Conservation (phyloP, 92 coral and sea anemone species). For the Phymanthus crucifer region DNA sequence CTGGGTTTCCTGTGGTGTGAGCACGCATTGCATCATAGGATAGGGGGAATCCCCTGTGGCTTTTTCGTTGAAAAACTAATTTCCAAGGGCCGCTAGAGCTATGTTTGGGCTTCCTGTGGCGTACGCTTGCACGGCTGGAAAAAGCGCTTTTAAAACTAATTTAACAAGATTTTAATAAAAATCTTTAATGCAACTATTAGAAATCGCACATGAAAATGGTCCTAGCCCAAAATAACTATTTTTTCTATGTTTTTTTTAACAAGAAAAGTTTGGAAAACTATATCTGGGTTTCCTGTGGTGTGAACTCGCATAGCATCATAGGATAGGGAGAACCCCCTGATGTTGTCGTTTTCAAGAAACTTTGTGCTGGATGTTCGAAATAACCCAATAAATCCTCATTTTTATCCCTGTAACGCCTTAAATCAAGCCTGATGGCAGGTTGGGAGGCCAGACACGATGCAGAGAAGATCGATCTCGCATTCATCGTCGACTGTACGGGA, state of each 20-base stretch:
- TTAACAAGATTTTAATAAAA: too few species aligned
- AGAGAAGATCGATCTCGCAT: constrained; percentile 87
- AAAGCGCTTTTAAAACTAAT: too few species aligned
- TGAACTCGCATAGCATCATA: neutral
- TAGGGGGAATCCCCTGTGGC: constrained; percentile 1
- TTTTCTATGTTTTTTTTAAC: too few species aligned
- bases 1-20: neutral
- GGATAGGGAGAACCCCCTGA: constrained; percentile 5
- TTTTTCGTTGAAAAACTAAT: too few species aligned
- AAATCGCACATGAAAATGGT: too few species aligned
- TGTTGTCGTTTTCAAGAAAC: neutral
- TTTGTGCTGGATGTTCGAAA: neutral
- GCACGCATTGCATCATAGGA: constrained; percentile 9
- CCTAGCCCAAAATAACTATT: too few species aligned
- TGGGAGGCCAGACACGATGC: constrained; percentile 88
- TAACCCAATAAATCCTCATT: neutral
- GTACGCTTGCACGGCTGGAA: neutral
- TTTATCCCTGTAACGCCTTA: neutral
- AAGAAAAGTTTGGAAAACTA: too few species aligned
- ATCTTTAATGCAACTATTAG: too few species aligned
- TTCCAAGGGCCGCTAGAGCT: too few species aligned
- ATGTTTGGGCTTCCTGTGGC: neutral
- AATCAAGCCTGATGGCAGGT: constrained; percentile 21
- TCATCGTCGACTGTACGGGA: constrained; percentile 92
- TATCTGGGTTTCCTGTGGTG: neutral